Percentiles rank a stretch among this genome's conserved stretches.
Conservation (phyloP, 2,797 vertebrate species). For the Sebastes melanostomus region DNA sequence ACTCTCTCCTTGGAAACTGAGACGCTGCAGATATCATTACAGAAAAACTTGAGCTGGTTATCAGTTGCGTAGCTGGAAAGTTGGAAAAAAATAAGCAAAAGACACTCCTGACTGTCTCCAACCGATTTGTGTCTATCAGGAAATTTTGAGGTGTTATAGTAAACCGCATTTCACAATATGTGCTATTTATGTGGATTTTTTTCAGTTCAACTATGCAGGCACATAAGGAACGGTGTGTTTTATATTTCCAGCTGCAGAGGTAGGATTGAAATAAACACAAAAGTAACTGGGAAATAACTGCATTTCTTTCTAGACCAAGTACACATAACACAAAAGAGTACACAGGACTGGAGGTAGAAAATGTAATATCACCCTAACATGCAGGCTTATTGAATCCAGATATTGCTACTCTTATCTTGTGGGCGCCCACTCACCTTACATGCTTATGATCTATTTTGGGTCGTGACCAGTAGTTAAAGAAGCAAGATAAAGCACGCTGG, state of each 20-base stretch:
- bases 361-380: conserved; percentile 30
- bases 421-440: not conserved
- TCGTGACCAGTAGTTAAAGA: conserved; percentile 43
- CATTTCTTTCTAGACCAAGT: not conserved
- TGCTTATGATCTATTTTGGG: conserved; percentile 35
- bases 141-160: not conserved
- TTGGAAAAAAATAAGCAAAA: not conserved
- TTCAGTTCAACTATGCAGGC: not conserved
- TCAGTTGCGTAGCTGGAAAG: not conserved
- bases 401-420: conserved; percentile 39
- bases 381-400: conserved; percentile 31
- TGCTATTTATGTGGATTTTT: not conserved
- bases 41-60: not conserved
- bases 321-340: not conserved
- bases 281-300: not conserved
- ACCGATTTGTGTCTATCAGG: not conserved
- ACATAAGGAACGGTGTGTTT: not conserved
- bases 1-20: not conserved
- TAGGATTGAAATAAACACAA: not conserved
- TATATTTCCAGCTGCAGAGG: conserved; percentile 4
- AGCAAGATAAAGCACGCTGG: conserved; percentile 19
- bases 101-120: not conserved
- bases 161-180: not conserved
- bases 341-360: not conserved
- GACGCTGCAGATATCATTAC: not conserved